Percentiles rank a stretch among this genome's conserved stretches.
These are phyloP conservation scores for Ceratosolen solmsi DNA, from an alignment of 1,140 invertebrate species.

Conservation along the genomic window DNA sequence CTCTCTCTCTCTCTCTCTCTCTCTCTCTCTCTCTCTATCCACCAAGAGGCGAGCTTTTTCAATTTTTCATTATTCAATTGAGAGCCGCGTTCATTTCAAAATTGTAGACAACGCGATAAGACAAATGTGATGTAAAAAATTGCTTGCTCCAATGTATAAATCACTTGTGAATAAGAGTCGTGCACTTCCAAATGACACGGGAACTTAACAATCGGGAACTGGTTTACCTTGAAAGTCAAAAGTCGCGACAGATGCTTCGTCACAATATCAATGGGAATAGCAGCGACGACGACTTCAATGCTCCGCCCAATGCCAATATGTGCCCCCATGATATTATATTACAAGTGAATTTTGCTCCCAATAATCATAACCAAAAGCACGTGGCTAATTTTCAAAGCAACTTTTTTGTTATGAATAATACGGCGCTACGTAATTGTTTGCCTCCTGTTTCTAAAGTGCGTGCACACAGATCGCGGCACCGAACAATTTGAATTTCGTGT, in stretches of 20 bases:
- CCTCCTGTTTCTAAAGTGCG: too few relatives aligned
- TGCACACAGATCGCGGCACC: neutral
- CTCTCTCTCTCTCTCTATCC: too few relatives aligned
- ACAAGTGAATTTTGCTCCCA: neutral
- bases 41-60: neutral
- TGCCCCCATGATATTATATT: too few relatives aligned
- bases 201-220: neutral
- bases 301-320: too few relatives aligned
- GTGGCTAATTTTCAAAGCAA: neutral
- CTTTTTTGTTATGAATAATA: too few relatives aligned
- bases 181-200: neutral
- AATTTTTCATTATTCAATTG: neutral
- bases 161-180: neutral
- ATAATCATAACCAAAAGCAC: neutral
- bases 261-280: neutral
- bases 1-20: too few relatives aligned
- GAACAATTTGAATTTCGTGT: neutral
- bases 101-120: neutral
- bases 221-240: neutral
- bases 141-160: neutral
- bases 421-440: too few relatives aligned
- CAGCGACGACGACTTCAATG: too few relatives aligned
- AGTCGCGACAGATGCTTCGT: slow-evolving; percentile 16
- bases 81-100: neutral
- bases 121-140: neutral